Conservation (phyloP, 2,797 vertebrate species). For the Somateria mollissima region DNA sequence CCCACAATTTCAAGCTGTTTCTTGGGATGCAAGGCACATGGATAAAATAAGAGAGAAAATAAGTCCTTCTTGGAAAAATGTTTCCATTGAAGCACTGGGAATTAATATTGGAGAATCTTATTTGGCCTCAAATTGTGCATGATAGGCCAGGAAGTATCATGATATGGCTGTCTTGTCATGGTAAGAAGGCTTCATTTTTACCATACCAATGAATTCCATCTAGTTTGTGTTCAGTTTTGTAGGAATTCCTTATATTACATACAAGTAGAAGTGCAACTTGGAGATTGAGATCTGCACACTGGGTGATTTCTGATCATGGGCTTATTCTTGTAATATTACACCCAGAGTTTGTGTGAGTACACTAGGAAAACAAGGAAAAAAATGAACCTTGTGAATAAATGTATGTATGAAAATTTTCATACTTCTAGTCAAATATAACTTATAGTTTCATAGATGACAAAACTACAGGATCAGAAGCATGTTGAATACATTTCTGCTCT, state of each 20-base stretch:
- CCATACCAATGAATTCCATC: not conserved
- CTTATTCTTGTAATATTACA: not conserved
- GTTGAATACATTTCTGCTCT: slow-evolving; percentile 42
- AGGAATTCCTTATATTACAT: not conserved
- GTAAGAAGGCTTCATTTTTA: not conserved
- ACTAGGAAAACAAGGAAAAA: not conserved
- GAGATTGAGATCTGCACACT: not conserved
- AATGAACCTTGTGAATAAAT: not conserved
- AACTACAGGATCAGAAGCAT: slow-evolving; percentile 42
- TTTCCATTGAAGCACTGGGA: not conserved
- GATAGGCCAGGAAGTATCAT: not conserved
- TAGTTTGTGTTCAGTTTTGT: not conserved
- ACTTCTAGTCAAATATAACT: slow-evolving; percentile 33
- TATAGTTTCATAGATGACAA: slow-evolving; percentile 53
- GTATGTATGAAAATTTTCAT: slow-evolving; percentile 55
- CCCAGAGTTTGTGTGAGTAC: not conserved
- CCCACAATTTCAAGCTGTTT: not conserved
- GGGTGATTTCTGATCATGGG: not conserved
- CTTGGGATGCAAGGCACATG: not conserved
- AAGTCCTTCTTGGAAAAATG: not conserved
- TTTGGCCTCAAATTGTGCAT: not conserved
- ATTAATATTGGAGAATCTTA: not conserved
- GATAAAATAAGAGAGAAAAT: not conserved
- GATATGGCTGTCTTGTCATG: not conserved
- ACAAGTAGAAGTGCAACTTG: not conserved